phyloP scores from a whole-genome alignment of 2,797 vertebrate genomes.

The Prionace glauca region DNA sequence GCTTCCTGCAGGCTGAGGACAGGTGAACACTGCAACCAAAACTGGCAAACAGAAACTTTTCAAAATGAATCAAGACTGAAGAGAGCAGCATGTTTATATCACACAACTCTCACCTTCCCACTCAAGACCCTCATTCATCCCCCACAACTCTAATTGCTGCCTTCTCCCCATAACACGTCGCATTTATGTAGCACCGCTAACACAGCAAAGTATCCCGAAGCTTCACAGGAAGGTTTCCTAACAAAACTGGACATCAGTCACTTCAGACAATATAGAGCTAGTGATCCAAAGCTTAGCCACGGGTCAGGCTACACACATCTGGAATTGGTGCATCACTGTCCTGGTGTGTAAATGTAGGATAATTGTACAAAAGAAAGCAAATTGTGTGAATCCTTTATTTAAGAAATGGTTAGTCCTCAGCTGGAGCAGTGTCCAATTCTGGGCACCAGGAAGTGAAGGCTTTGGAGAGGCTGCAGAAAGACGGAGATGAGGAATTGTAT shows the following conservation, averaged over 20 bases:
- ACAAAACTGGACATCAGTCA: neutral
- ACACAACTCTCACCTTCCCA: neutral
- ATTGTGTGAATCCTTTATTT: neutral
- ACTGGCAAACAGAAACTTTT: conserved; percentile 53
- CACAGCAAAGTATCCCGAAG: neutral
- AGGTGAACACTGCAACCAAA: conserved; percentile 70
- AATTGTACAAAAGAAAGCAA: neutral
- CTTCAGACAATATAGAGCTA: neutral
- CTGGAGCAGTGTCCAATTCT: neutral
- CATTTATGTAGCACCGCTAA: too few relatives aligned
- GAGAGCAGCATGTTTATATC: neutral
- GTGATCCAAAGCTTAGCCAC: neutral
- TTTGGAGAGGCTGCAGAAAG: neutral
- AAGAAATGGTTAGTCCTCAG: too few relatives aligned
- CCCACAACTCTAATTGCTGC: neutral
- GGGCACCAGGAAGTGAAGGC: neutral
- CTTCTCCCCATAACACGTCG: neutral
- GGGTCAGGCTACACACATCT: neutral
- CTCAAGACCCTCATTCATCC: neutral
- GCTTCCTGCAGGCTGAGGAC: conserved; percentile 54
- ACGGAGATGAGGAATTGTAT: neutral
- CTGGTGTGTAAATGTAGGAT: neutral
- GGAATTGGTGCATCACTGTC: neutral
- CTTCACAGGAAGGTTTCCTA: neutral
- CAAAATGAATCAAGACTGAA: neutral